These are phyloP conservation scores for Oenanthe melanoleuca DNA, from an alignment of 2,113 vertebrate species.

Conservation along the genomic window DNA sequence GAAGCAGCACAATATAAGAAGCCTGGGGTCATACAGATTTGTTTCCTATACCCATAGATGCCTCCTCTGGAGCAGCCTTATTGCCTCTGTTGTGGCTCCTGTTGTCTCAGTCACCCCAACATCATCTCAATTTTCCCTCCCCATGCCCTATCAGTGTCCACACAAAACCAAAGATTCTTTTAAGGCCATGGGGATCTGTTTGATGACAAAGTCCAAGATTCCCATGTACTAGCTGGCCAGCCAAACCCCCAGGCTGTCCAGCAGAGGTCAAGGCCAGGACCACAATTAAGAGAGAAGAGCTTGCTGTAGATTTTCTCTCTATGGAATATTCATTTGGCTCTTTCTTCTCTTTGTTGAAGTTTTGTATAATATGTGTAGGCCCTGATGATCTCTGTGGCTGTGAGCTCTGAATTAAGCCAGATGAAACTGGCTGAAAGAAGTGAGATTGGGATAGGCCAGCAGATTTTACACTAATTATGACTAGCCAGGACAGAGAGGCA, in stretches of 20 bases:
- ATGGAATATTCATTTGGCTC: neutral
- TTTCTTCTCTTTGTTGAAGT: neutral
- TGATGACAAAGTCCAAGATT: neutral
- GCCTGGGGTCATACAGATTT: neutral
- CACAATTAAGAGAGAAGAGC: neutral
- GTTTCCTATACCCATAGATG: neutral
- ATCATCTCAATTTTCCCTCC: neutral
- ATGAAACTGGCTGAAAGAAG: neutral
- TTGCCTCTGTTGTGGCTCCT: neutral
- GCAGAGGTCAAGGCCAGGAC: neutral
- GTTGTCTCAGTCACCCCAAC: neutral
- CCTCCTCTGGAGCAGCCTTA: neutral
- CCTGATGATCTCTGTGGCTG: neutral
- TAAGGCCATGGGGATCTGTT: neutral
- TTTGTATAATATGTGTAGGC: neutral
- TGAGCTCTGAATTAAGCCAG: neutral
- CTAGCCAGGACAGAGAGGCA: neutral
- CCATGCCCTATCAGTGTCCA: fast-evolving
- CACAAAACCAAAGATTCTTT: neutral
- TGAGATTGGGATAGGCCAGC: neutral
- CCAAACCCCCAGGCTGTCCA: neutral
- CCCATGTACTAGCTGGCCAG: neutral
- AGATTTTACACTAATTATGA: neutral
- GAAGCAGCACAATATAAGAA: neutral
- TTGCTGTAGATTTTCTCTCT: neutral